Evolutionary conservation across 2,797 vertebrate species (phyloP).

Genomic region (Nothura maculosa): DNA sequence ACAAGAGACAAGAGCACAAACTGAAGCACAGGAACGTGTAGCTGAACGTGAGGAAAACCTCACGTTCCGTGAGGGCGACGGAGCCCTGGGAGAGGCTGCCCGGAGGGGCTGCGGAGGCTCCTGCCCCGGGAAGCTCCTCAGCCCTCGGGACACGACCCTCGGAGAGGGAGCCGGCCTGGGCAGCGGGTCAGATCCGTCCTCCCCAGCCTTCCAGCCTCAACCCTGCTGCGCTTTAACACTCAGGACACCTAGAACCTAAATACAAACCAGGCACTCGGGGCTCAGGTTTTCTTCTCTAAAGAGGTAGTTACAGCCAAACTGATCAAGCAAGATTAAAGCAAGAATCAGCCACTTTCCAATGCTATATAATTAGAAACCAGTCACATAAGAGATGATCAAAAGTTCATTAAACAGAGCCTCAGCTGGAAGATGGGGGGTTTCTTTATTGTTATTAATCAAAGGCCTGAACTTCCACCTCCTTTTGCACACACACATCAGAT

Average conservation of each 20-base stretch:
- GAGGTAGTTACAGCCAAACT: background rate
- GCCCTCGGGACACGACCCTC: too few relatives aligned
- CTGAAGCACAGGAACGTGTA: too few relatives aligned
- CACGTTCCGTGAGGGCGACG: too few relatives aligned
- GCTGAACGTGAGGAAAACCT: too few relatives aligned
- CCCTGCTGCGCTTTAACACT: background rate
- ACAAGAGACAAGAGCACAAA: too few relatives aligned
- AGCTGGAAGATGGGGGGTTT: background rate
- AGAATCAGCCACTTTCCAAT: background rate
- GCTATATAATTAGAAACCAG: fast-evolving
- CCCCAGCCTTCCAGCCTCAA: too few relatives aligned
- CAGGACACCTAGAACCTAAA: background rate
- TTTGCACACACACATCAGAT: background rate
- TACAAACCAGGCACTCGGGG: background rate
- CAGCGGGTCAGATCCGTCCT: too few relatives aligned
- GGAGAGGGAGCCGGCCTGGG: too few relatives aligned
- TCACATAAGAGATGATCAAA: background rate
- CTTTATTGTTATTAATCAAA: background rate
- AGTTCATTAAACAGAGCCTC: background rate
- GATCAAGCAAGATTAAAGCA: background rate
- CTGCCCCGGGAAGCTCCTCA: too few relatives aligned
- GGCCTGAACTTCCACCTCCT: background rate
- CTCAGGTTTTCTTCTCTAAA: background rate
- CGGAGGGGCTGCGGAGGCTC: too few relatives aligned
- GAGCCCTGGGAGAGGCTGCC: too few relatives aligned